These are phyloP conservation scores for Caenorhabditis inopinata DNA, from an alignment of 1,140 invertebrate genomes.

Conservation along the genomic window DNA sequence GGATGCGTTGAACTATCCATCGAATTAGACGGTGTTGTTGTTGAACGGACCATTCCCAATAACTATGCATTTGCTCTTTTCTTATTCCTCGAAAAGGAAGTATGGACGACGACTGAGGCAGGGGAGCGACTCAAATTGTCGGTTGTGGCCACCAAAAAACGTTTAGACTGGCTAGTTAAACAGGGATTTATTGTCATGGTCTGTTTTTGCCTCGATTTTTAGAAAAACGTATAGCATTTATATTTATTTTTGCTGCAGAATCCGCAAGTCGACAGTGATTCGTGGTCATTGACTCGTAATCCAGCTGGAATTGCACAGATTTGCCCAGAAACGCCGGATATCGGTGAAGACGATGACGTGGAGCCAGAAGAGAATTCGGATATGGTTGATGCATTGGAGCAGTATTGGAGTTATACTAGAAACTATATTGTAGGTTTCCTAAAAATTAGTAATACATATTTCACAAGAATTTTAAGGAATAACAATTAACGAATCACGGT, in stretches of 20 bases:
- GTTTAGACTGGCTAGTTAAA: constrained; percentile 79
- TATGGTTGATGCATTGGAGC: constrained; percentile 86
- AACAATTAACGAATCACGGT: too few species aligned
- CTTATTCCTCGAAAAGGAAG: constrained; percentile 82
- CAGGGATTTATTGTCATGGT: constrained; percentile 78
- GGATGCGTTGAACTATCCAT: constrained; percentile 83
- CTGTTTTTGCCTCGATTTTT: constrained; percentile 67
- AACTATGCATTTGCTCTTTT: constrained; percentile 90
- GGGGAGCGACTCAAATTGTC: constrained; percentile 40
- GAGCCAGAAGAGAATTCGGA: constrained; percentile 89
- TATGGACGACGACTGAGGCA: constrained; percentile 38
- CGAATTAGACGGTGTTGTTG: constrained; percentile 79
- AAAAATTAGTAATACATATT: constrained; percentile 78
- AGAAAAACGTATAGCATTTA: too few species aligned
- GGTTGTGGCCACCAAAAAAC: constrained; percentile 83
- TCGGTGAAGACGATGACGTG: constrained; percentile 70
- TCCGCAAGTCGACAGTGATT: not conserved
- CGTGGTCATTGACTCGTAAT: constrained; percentile 54
- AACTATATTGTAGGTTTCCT: constrained; percentile 51
- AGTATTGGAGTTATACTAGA: constrained; percentile 75
- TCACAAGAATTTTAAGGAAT: too few species aligned
- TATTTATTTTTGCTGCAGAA: not conserved
- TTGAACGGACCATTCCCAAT: constrained; percentile 83
- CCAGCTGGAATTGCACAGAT: constrained; percentile 78
- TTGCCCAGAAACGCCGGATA: constrained; percentile 67